Base-by-base conservation (phyloP, 1,140 invertebrate genomes). In the Tetramorium alpestre region DNA sequence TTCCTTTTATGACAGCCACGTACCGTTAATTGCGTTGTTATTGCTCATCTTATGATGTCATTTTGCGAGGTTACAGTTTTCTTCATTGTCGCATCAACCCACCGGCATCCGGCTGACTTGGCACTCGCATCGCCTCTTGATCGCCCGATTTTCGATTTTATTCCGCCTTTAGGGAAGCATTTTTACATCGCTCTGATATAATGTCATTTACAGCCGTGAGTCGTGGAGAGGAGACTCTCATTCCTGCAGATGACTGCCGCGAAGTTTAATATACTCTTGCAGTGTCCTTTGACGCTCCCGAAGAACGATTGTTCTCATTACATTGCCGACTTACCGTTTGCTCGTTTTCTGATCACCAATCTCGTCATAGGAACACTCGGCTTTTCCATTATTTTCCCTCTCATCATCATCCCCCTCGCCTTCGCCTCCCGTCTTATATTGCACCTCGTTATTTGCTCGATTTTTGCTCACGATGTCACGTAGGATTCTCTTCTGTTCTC, bases 261-360 rank as follows among this genome's bases (percentile, higher is more conserved):
- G 58, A 64, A 62, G 62, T 84, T 84, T 84, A 84, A 84, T 75
- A 73, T 25, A 60, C 22, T 47, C 60, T 70, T 44, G 38, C 78
- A 72, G 13, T 25, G 80, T 58, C 25, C 49, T 72, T 72, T 72
- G 51, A 58, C 44, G 38, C 22, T 72, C 25, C 54, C 4, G 16
- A 33, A 18, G 13, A 69, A 81, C 62, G 47, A 69, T 51, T 70
- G 64, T 54, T 81, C 77, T 81, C 77, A 69, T 81, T 69, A 54
- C 62, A 41, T 33, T 33, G 44, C 64, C 49, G 22, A 51, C 25
- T 33, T 44, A n/a, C 47, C 47, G 41, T 47, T 47, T 73, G 28
- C 44, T 84, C 69, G 25, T 75, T 75, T 73, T 73, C 69, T 47
- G 54, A 84, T 84, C 80, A 33, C 51, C 54, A 60, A 49, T 84